Conservation (phyloP, 2,888 invertebrate genomes). For the Clanis bilineata region DNA sequence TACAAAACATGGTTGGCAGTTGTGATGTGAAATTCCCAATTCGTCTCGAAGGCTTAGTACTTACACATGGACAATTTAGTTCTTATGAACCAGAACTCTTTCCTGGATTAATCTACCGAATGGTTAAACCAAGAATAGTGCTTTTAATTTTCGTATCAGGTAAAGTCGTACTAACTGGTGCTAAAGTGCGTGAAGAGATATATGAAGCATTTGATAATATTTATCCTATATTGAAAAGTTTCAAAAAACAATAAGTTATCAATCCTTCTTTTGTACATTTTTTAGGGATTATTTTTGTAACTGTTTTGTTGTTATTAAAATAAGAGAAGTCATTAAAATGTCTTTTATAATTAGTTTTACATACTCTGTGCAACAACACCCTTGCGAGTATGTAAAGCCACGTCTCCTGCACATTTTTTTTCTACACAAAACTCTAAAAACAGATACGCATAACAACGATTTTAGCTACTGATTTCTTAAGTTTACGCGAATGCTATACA, state of each 20-base stretch:
- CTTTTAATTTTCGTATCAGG: slow-evolving; percentile 99
- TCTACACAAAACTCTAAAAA: no score
- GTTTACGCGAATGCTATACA: no score
- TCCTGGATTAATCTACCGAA: slow-evolving; percentile 98
- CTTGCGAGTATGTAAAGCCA: no score
- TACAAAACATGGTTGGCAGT: slow-evolving; percentile 91
- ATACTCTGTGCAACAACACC: no score
- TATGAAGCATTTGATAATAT: slow-evolving; percentile 98
- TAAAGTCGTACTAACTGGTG: slow-evolving; percentile 98
- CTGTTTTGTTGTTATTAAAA: slow-evolving; percentile 1
- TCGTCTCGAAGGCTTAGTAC: slow-evolving; percentile 87
- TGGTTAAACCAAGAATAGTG: slow-evolving; percentile 98
- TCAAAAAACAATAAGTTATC: slow-evolving; percentile 88
- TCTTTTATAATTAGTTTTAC: no score
- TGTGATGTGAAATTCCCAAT: slow-evolving; percentile 90
- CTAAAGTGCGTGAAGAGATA: slow-evolving; percentile 95
- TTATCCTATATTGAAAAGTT: slow-evolving; percentile 97
- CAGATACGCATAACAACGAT: no score
- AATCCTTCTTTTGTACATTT: slow-evolving; percentile 21
- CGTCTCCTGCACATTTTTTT: no score
- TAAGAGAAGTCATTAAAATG: background rate
- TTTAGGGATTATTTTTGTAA: slow-evolving; percentile 15
- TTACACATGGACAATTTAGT: slow-evolving; percentile 89
- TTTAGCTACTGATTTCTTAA: no score
- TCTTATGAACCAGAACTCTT: slow-evolving; percentile 99